Conservation (phyloP, 2,113 vertebrate genomes). For the Hemiprocne comata region DNA sequence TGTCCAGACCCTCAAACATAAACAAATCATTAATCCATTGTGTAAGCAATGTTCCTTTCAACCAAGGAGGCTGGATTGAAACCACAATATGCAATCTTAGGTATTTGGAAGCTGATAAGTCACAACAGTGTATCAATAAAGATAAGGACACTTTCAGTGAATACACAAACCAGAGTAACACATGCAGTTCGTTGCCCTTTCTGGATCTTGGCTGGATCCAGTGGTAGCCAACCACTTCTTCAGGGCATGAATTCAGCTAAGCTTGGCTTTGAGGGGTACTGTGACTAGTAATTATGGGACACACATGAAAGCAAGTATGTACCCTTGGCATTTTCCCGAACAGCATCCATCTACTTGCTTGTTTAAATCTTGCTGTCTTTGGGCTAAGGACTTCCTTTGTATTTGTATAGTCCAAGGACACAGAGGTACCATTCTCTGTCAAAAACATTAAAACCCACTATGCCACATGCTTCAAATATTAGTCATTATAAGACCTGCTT, state of each 20-base stretch:
- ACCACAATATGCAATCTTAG: slow-evolving; percentile 15
- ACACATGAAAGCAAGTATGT: neutral
- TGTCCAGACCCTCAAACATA: neutral
- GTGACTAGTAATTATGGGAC: neutral
- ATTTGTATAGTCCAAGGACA: fast-evolving
- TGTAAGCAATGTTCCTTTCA: slow-evolving; percentile 13
- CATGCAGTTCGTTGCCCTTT: neutral
- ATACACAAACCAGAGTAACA: neutral
- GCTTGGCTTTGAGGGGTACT: neutral
- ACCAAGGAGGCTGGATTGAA: slow-evolving; percentile 32
- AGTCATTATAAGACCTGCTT: neutral
- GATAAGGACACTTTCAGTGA: slow-evolving; percentile 2
- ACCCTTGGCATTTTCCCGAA: neutral
- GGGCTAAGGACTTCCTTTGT: neutral
- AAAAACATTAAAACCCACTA: fast-evolving
- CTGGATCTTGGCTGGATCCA: neutral
- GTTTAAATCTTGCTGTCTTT: neutral
- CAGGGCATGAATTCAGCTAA: neutral
- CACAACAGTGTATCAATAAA: slow-evolving; percentile 4
- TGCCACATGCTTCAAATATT: neutral
- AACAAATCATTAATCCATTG: slow-evolving; percentile 14
- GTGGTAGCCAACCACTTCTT: neutral
- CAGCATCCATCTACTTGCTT: neutral
- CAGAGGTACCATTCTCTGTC: neutral
- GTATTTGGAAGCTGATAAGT: slow-evolving; percentile 45